phyloP scores from a whole-genome alignment of 2,113 vertebrate genomes.

The Delphinapterus leucas region DNA sequence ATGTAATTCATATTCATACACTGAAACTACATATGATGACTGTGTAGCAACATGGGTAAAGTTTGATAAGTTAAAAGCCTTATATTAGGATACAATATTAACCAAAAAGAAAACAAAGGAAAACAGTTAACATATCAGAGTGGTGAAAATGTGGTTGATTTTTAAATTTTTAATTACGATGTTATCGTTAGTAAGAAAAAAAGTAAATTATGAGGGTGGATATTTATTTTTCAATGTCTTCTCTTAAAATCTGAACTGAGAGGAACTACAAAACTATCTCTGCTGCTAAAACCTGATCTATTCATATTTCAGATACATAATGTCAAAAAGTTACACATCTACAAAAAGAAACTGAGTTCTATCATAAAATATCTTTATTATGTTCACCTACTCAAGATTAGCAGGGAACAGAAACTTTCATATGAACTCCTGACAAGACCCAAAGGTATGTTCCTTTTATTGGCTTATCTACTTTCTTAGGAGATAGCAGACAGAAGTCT shows the following conservation, averaged over 20 bases:
- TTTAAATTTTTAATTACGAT: neutral
- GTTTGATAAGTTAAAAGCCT: neutral
- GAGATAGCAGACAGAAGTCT: neutral
- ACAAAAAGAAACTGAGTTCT: neutral
- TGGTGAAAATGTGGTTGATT: neutral
- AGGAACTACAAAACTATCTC: slow-evolving; percentile 3
- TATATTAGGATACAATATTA: neutral
- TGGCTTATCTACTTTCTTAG: slow-evolving; percentile 11
- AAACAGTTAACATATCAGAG: neutral
- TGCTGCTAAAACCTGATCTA: slow-evolving; percentile 19
- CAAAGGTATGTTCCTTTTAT: neutral
- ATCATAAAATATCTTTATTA: slow-evolving; percentile 1
- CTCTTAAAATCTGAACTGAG: neutral
- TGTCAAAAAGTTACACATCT: neutral
- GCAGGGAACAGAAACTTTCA: neutral
- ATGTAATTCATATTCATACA: neutral
- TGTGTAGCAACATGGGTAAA: neutral
- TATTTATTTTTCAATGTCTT: neutral
- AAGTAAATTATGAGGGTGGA: neutral
- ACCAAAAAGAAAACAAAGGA: neutral
- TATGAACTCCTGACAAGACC: neutral
- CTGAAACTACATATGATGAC: neutral
- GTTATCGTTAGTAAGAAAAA: neutral
- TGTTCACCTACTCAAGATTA: neutral
- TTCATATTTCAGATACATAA: neutral